Percentiles rank a stretch among this genome's conserved stretches.
Conservation (phyloP, 2,113 vertebrate species). For the Callithrix jacchus region DNA sequence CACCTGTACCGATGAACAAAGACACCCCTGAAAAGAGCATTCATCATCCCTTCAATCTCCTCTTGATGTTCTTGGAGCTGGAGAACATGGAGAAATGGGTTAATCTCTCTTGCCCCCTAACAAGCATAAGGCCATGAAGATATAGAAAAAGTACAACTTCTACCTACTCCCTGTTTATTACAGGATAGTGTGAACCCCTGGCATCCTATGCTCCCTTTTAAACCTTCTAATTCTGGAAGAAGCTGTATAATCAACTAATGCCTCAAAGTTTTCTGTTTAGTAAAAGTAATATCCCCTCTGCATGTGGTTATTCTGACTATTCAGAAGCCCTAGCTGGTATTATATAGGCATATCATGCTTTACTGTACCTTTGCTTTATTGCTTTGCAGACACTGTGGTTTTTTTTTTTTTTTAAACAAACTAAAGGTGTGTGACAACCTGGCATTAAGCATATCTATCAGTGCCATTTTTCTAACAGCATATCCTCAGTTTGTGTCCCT, state of each 20-base stretch:
- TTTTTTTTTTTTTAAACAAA: not conserved
- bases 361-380: not conserved
- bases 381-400: not conserved
- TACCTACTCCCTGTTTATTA: not conserved
- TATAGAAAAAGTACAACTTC: not conserved
- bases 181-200: not conserved
- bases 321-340: not conserved
- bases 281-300: not conserved
- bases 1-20: constrained; percentile 94
- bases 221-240: constrained; percentile 49
- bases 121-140: not conserved
- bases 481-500: not conserved
- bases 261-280: not conserved
- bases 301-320: not conserved
- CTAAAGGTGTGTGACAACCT: not conserved
- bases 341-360: not conserved
- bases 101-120: not conserved
- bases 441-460: not conserved
- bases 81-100: not conserved
- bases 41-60: constrained; percentile 91
- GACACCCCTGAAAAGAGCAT: constrained; percentile 90
- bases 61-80: constrained; percentile 89
- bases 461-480: not conserved
- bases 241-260: not conserved
- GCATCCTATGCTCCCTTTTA: constrained; percentile 10